A percentile compares a stretch with the other conserved stretches of the same genome.
phyloP scores from a whole-genome alignment of 2,888 invertebrate species.

The Sycophila texana region DNA sequence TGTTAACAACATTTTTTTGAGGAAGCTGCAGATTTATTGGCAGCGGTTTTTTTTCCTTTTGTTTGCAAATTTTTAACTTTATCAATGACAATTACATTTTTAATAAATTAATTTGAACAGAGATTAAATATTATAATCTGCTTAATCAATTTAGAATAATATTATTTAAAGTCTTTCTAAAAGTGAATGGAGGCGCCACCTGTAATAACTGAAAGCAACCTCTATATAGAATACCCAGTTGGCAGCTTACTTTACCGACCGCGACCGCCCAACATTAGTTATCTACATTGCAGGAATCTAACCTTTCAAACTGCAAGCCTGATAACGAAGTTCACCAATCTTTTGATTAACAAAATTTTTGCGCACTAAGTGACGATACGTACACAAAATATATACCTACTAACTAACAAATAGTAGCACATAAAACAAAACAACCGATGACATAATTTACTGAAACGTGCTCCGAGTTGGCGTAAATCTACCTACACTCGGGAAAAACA shows the following conservation, averaged over 20 bases:
- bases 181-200: conserved; percentile 37
- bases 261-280: conserved; percentile 1
- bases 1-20: too few species aligned
- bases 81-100: too few species aligned
- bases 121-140: too few species aligned
- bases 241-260: conserved; percentile 48
- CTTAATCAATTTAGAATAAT: too few species aligned
- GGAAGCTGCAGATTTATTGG: too few species aligned
- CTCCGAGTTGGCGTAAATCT: conserved; percentile 47
- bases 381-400: too few species aligned
- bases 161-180: neutral
- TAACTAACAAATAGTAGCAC: too few species aligned
- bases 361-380: neutral
- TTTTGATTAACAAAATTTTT: conserved; percentile 35
- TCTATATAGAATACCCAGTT: too few species aligned
- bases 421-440: conserved; percentile 42
- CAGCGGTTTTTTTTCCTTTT: too few species aligned
- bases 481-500: conserved; percentile 11
- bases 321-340: conserved; percentile 37
- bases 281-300: conserved; percentile 37
- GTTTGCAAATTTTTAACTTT: too few species aligned
- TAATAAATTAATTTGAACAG: too few species aligned
- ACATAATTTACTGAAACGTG: conserved; percentile 51
- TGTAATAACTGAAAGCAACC: neutral
- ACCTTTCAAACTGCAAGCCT: conserved; percentile 27